Evolutionary conservation across 2,888 invertebrate species (phyloP).

Genomic region (Linyphia triangularis): DNA sequence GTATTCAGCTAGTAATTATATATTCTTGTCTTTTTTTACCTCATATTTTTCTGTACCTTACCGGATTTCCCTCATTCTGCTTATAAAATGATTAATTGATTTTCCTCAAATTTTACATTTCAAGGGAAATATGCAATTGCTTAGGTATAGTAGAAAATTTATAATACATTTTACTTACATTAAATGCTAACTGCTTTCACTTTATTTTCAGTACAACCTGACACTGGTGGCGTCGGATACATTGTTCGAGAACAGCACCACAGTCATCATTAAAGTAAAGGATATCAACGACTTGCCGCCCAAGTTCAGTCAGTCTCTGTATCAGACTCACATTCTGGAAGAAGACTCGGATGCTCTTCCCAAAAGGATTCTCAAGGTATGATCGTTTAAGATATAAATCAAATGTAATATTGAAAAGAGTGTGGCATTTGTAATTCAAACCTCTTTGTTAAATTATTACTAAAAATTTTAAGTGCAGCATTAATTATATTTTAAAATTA

Average conservation of each 20-base stretch:
- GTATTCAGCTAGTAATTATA: no score
- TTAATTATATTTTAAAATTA: no score
- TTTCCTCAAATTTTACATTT: no score
- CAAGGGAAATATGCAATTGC: background rate
- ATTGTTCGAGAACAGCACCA: conserved; percentile 67
- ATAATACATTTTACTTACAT: background rate
- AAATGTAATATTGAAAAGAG: no score
- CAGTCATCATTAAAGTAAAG: conserved; percentile 83
- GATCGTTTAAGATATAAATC: no score
- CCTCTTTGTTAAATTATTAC: no score
- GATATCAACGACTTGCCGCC: conserved; percentile 98
- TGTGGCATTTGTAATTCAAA: no score
- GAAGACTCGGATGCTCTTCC: conserved; percentile 80
- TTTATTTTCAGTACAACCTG: conserved; percentile 87
- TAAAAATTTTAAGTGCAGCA: no score
- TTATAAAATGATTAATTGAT: no score
- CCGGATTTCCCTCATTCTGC: no score
- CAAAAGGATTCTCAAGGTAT: conserved; percentile 78
- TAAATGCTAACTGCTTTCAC: conserved; percentile 23
- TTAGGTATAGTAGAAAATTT: background rate
- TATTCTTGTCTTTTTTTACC: no score
- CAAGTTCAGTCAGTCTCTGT: conserved; percentile 82
- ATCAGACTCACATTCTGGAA: conserved; percentile 71
- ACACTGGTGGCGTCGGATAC: conserved; percentile 90
- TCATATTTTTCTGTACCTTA: no score